Evolutionary conservation across 1,140 invertebrate genomes (phyloP).

Genomic region (Dinoponera quadriceps): DNA sequence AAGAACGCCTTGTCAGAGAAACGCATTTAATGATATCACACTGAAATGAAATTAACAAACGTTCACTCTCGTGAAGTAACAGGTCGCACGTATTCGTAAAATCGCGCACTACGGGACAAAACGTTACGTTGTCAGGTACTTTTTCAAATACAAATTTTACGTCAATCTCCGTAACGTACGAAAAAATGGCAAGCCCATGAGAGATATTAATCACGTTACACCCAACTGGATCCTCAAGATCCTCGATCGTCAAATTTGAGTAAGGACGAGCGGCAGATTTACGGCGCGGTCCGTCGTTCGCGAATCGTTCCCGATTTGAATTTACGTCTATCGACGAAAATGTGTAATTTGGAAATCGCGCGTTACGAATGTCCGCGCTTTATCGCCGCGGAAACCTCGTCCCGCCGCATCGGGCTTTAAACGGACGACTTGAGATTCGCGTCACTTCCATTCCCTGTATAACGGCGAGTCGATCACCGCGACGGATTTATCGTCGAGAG

Average conservation of each 20-base stretch:
- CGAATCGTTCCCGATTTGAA: not conserved
- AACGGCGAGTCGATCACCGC: slow-evolving; percentile 14
- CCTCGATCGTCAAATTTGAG: too few relatives aligned
- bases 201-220: too few relatives aligned
- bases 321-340: slow-evolving; percentile 2
- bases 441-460: slow-evolving; percentile 20
- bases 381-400: not conserved
- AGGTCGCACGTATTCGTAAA: not conserved
- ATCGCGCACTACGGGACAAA: not conserved
- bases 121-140: not conserved
- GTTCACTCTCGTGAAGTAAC: not conserved
- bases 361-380: not conserved
- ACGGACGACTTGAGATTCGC: not conserved
- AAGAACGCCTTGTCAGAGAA: not conserved
- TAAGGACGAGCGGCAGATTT: not conserved
- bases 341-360: not conserved
- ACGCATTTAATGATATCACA: not conserved
- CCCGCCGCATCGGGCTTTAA: not conserved
- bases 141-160: slow-evolving; percentile 7
- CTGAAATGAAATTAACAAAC: not conserved
- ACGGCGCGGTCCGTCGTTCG: not conserved
- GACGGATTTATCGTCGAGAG: slow-evolving; percentile 29
- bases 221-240: too few relatives aligned
- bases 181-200: not conserved
- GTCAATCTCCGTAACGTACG: not conserved